Conservation (phyloP, 2,797 vertebrate species). For the Naso thynnoides region DNA sequence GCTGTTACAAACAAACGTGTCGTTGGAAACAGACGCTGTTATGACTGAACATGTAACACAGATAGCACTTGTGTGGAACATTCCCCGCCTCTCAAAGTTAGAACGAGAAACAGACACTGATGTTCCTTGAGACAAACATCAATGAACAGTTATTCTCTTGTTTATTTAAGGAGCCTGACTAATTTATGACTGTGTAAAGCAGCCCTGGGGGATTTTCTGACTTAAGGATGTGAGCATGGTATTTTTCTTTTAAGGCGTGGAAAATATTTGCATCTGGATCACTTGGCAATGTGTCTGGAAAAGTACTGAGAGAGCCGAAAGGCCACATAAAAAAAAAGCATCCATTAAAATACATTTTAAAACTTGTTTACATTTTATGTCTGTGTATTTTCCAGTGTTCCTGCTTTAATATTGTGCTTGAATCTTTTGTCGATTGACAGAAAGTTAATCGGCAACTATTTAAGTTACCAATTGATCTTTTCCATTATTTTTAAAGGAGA, state of each 20-base stretch:
- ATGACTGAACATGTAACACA: not conserved
- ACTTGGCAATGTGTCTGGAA: slow-evolving; percentile 24
- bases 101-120: not conserved
- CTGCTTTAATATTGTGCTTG: no score
- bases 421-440: no score
- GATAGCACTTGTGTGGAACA: not conserved
- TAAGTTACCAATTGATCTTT: no score
- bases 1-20: slow-evolving; percentile 34
- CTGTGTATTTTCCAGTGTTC: not conserved
- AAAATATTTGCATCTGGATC: slow-evolving; percentile 33
- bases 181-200: slow-evolving; percentile 22
- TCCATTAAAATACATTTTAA: not conserved
- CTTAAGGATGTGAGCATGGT: slow-evolving; percentile 1
- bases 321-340: not conserved
- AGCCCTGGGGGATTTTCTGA: not conserved
- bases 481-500: no score
- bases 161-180: slow-evolving; percentile 23
- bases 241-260: slow-evolving; percentile 8
- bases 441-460: no score
- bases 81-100: not conserved
- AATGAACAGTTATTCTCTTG: not conserved
- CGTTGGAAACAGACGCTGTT: slow-evolving; percentile 5
- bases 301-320: not conserved
- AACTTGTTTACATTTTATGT: not conserved
- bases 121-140: not conserved